phyloP scores from a whole-genome alignment of 2,888 invertebrate species.

The Homarus gammarus region DNA sequence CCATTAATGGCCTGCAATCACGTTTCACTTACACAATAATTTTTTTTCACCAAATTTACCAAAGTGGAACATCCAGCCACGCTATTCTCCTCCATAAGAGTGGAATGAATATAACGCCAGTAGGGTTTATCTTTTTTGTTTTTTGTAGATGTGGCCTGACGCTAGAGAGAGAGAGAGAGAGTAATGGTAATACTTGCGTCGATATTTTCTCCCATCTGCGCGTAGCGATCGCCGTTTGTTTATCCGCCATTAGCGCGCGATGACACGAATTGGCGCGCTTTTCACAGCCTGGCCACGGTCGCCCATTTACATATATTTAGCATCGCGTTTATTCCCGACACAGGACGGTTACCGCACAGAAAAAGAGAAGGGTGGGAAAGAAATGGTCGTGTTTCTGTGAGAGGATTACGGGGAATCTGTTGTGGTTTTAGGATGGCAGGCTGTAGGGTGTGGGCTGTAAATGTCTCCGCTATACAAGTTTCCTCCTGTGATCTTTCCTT shows the following conservation, averaged over 20 bases:
- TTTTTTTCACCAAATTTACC: not conserved
- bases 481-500: too few relatives aligned
- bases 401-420: too few relatives aligned
- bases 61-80: not conserved
- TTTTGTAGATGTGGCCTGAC: too few relatives aligned
- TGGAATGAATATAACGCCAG: not conserved
- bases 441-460: too few relatives aligned
- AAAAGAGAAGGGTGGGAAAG: not conserved
- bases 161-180: not conserved
- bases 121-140: not conserved
- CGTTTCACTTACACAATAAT: not conserved
- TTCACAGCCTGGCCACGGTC: slow-evolving; percentile 35
- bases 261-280: slow-evolving; percentile 54
- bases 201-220: slow-evolving; percentile 51
- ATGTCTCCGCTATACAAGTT: too few relatives aligned
- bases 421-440: too few relatives aligned
- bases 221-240: slow-evolving; percentile 41
- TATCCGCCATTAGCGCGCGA: slow-evolving; percentile 50
- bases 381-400: too few relatives aligned
- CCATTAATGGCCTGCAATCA: not conserved
- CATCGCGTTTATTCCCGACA: slow-evolving; percentile 42
- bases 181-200: slow-evolving; percentile 39
- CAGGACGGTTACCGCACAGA: slow-evolving; percentile 8
- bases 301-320: slow-evolving; percentile 52
- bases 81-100: too few relatives aligned